Base-by-base conservation (phyloP, 2,113 vertebrate species). In the Tyto alba region DNA sequence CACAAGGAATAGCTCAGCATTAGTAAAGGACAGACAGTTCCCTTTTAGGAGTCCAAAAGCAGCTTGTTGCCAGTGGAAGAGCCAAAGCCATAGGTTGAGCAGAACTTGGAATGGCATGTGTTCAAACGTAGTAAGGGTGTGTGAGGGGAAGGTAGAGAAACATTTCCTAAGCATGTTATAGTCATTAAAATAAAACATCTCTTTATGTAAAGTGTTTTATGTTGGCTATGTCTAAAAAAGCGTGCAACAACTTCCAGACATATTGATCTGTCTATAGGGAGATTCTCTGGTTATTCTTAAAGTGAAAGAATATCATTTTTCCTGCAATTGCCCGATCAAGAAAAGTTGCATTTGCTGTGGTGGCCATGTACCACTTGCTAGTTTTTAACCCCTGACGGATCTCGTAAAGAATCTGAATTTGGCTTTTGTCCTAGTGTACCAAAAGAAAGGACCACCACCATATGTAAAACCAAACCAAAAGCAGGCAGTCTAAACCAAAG, bases 101-200 rank as follows among this genome's bases (percentile, higher is more conserved):
- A 95, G 71, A 95, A 96, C 56, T 20, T 94, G 77, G 93, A 96
- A 91, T 71, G 36, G 87, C 80, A 43, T 19, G 29, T 91, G 76
- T 87, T 96, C 92, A 97, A 97, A 91, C 78, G 94, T 50, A 93
- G 96, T 88, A 94, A 94, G 96, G 67, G 74, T 95, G 91, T 94
- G 85, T 82, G 59, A 96, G 89, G 60, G 93, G 89, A 94, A 97
- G 81, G 84, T 69, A 89, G 64, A 89, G 68, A 95, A 93, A 96
- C 9, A 1, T 92, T 95, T 94, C 89, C 91, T 93, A 86, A 96
- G 90, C 68, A 89, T 96, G 95, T 95, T 97, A 97, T 95, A 97
- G 67, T 92, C 96, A 96, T 97, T 97, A 97, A 96, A 94, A 91
- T 90, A 96, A 96, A 95, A 91, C 83, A 85, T 87, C 41, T 94